Base-by-base conservation (phyloP, 2,888 invertebrate species). In the Myathropa florea region DNA sequence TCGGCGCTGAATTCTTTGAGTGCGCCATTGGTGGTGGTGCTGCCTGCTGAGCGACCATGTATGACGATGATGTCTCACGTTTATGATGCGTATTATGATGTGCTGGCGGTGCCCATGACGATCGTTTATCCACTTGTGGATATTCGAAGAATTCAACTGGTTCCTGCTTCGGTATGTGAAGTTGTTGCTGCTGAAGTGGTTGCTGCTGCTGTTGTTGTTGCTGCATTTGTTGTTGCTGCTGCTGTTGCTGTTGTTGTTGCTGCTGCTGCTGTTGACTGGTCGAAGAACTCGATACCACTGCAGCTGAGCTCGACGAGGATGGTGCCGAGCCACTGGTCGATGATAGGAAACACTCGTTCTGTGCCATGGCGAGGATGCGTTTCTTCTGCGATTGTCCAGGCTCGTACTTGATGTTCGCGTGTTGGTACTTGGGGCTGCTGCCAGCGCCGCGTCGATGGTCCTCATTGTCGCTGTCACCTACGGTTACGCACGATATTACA, bases 361-460 rank as follows among this genome's bases (percentile, higher is more conserved):
- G 97, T 75, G 97, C 97, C 93, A 98, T 97, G 72, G 97, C 97
- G 87, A 98, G 93, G 72, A 98, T 93, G 30, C 97, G 95, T 92
- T 98, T 98, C 94, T 98, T 98, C 93, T 98, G 97, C 71, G 97
- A 96, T 91, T 96, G 96, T 10, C 95, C 95, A 1, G 93, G 92
- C 85, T 93, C 93, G 81, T 93, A 92, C 80, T 93, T 93, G 39
- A 93, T 91, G 88, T 89, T 91, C 6, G 92, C 89, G 73, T 90
- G 91, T 39, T 90, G 90, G 64, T 90, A 91, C 12, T 89, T 89
- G 88, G 81, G 90, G 88, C 83, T 89, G 63, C 89, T 90, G 85
- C 91, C 90, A 30, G 88, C 89, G 6, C 91, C 91, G 65, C 92
- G 92, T 70, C 94, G 94, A 89, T 94, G 94, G 76, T 95, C 95